Conservation (phyloP, 2,113 vertebrate genomes). For the Sorex araneus region DNA sequence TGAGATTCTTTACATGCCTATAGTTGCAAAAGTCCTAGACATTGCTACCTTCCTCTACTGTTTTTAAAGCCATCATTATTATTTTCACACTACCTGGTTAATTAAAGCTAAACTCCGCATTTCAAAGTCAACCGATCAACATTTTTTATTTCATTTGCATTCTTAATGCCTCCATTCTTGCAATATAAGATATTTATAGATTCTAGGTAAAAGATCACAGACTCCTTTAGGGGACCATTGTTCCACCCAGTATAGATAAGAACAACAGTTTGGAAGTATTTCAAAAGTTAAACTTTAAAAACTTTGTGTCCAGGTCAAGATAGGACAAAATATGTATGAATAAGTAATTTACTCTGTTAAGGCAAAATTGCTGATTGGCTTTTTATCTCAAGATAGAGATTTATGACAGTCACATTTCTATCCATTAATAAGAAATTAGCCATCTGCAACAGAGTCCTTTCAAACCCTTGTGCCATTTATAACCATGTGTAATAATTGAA, state of each 20-base stretch:
- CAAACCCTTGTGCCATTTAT: slow-evolving; percentile 53
- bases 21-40: background rate
- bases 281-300: slow-evolving; percentile 1
- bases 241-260: background rate
- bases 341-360: background rate
- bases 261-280: background rate
- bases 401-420: slow-evolving; percentile 16
- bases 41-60: background rate
- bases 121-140: background rate
- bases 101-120: background rate
- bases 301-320: background rate
- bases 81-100: fast-evolving
- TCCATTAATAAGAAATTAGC: slow-evolving; percentile 68
- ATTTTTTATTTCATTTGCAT: background rate
- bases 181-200: background rate
- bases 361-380: background rate
- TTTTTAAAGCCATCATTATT: background rate
- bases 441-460: slow-evolving; percentile 57
- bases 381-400: slow-evolving; percentile 53
- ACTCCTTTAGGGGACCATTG: background rate
- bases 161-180: fast-evolving
- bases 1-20: fast-evolving
- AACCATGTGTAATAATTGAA: slow-evolving; percentile 60
- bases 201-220: background rate
- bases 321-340: background rate